Conservation (phyloP, 1,140 invertebrate species). For the Macrosteles quadrilineatus region DNA sequence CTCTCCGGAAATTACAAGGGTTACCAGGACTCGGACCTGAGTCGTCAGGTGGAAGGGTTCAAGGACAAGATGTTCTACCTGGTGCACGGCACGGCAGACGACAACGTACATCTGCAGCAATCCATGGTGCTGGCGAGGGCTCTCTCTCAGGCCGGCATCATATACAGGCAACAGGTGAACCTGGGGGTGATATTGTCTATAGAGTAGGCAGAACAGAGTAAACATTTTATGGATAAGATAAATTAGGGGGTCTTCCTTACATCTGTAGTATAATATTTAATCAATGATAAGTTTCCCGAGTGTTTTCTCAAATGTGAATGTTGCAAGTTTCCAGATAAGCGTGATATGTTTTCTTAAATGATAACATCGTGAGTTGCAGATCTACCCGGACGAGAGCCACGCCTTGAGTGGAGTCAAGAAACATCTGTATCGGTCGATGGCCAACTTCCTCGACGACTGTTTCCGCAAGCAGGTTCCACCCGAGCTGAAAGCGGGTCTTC, state of each 20-base stretch:
- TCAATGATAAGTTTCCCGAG: no score
- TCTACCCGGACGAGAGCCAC: constrained; percentile 91
- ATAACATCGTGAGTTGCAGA: no score
- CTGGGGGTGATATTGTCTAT: no score
- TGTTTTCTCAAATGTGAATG: no score
- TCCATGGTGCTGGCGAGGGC: constrained; percentile 77
- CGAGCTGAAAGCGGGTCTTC: constrained; percentile 68
- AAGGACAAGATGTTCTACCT: constrained; percentile 62
- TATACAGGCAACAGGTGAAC: constrained; percentile 80
- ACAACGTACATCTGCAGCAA: constrained; percentile 81
- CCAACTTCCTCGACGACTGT: constrained; percentile 88
- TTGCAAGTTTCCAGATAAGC: no score
- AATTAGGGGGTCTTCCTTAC: no score
- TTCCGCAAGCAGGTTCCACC: constrained; percentile 78
- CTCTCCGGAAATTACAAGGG: constrained; percentile 63
- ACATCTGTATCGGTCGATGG: constrained; percentile 88
- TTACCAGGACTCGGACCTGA: constrained; percentile 73
- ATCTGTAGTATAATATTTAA: no score
- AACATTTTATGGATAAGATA: no score
- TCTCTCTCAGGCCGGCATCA: constrained; percentile 68
- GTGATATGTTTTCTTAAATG: no score
- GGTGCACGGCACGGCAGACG: constrained; percentile 78
- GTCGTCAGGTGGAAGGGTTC: constrained; percentile 61
- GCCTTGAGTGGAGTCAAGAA: constrained; percentile 73
- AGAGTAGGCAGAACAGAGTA: neutral